These are phyloP conservation scores for Linnaemya tessellans DNA, from an alignment of 2,888 invertebrate species.

Conservation along the genomic window DNA sequence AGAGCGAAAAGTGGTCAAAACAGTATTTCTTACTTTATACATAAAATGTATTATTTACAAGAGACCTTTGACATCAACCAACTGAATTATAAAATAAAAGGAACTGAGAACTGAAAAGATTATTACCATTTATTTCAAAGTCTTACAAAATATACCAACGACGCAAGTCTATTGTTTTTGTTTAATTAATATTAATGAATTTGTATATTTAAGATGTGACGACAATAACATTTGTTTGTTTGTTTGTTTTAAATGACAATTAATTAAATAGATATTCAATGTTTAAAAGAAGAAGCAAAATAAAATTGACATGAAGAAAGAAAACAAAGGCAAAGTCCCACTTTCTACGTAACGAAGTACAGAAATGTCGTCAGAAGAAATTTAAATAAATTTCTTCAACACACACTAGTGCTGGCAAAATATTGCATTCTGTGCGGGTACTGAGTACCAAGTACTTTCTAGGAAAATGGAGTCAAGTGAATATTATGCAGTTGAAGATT, in stretches of 20 bases:
- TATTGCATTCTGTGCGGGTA: no score
- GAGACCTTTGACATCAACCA: neutral
- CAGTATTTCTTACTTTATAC: neutral
- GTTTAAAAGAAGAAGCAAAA: conserved; percentile 3
- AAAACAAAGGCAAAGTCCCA: conserved; percentile 5
- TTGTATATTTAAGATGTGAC: conserved; percentile 9
- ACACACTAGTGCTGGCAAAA: no score
- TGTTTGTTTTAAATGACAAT: conserved; percentile 4
- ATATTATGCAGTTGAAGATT: no score
- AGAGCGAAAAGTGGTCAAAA: neutral
- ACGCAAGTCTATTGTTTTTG: neutral
- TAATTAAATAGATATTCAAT: conserved; percentile 20
- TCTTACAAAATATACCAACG: neutral
- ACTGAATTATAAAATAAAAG: neutral
- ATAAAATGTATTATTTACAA: no score
- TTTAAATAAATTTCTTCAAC: neutral
- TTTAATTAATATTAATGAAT: conserved; percentile 2
- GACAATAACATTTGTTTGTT: conserved; percentile 21
- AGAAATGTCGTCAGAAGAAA: conserved; percentile 31
- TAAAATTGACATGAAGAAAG: neutral
- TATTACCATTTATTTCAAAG: neutral
- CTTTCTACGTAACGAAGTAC: conserved; percentile 4
- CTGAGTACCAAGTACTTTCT: no score
- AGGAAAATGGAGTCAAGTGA: no score
- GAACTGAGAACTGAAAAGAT: neutral